Percentiles rank a stretch among this genome's conserved stretches.
Conservation (phyloP, 2,888 invertebrate genomes). For the Cybosia mesomella region DNA sequence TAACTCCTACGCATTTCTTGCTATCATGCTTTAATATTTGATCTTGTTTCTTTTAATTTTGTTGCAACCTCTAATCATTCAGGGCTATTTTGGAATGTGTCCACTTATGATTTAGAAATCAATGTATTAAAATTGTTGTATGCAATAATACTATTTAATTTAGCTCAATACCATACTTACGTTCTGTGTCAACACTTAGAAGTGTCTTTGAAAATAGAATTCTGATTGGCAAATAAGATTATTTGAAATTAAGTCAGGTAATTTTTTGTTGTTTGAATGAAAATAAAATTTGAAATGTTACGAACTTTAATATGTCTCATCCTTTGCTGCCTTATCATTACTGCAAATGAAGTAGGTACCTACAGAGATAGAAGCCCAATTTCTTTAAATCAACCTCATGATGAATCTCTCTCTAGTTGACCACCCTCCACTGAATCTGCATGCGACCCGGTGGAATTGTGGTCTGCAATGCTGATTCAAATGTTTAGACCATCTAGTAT, state of each 20-base stretch:
- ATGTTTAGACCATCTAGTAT: no score
- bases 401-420: no score
- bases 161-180: not conserved
- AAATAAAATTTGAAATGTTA: no score
- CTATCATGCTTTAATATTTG: conserved; percentile 31
- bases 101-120: not conserved
- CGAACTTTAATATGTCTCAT: not conserved
- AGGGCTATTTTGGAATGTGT: conserved; percentile 14
- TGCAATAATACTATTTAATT: not conserved
- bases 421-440: no score
- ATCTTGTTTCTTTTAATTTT: conserved; percentile 26
- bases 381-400: no score
- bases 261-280: not conserved
- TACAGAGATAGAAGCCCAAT: no score
- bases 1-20: conserved; percentile 44
- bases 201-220: no score
- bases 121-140: not conserved
- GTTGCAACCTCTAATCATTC: conserved; percentile 7
- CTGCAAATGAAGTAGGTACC: no score
- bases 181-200: not conserved
- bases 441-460: no score
- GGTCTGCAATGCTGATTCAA: no score
- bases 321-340: not conserved
- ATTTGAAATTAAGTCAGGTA: no score
- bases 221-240: no score